Percentiles rank a stretch among this genome's conserved stretches.
phyloP scores from a whole-genome alignment of 1,140 invertebrate species.

The Hylaeus volcanicus region DNA sequence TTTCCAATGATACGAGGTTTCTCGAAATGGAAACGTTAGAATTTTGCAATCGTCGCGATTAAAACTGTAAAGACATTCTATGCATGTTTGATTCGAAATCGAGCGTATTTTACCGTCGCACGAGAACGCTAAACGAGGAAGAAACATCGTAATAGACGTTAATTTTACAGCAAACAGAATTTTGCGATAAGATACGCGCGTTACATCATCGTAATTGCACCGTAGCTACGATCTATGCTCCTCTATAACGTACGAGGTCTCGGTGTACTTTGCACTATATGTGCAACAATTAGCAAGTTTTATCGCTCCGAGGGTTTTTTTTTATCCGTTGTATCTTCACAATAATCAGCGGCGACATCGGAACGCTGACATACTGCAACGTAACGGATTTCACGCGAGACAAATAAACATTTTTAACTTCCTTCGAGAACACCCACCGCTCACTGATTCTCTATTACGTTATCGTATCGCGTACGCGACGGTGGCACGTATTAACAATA shows the following conservation, averaged over 20 bases:
- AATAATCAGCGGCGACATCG: not conserved
- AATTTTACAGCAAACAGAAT: constrained; percentile 10
- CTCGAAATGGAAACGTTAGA: not conserved
- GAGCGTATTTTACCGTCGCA: no score
- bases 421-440: not conserved
- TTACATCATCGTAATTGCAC: constrained; percentile 41
- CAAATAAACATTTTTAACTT: constrained; percentile 1
- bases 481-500: not conserved
- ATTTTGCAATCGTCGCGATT: no score
- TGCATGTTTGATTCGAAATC: no score
- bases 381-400: not conserved
- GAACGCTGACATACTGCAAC: not conserved
- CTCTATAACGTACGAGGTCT: not conserved
- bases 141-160: not conserved
- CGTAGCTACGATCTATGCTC: constrained; percentile 1
- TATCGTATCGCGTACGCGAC: not conserved
- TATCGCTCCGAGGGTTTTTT: not conserved
- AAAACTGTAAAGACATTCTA: not conserved
- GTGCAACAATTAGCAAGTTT: constrained; percentile 2
- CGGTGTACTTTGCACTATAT: constrained; percentile 30
- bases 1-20: not conserved
- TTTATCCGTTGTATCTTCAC: not conserved
- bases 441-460: not conserved
- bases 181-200: constrained; percentile 26
- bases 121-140: not conserved